Evolutionary conservation across 2,888 invertebrate genomes (phyloP).

Genomic region (Philonicus albiceps): DNA sequence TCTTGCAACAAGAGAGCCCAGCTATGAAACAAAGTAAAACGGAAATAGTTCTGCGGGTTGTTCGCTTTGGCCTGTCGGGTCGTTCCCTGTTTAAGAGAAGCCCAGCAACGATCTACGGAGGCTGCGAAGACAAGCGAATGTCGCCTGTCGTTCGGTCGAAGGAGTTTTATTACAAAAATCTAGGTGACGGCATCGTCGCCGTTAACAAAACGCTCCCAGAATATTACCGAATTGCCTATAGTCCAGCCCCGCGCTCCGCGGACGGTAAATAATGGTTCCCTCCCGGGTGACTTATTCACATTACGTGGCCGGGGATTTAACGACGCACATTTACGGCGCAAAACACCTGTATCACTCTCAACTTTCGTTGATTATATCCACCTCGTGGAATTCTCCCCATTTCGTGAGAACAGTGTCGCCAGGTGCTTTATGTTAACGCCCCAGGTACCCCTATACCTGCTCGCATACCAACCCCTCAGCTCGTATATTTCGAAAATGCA

Average conservation of each 20-base stretch:
- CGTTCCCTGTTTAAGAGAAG: not conserved
- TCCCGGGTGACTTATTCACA: slow-evolving; percentile 41
- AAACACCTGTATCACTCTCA: slow-evolving; percentile 45
- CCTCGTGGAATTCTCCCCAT: not conserved
- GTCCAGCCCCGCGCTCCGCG: not conserved
- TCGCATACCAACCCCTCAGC: not conserved
- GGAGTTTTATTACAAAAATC: not conserved
- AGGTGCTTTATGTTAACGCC: slow-evolving; percentile 1
- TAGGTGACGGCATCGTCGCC: not conserved
- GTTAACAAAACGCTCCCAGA: not conserved
- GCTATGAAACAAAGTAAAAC: slow-evolving; percentile 10
- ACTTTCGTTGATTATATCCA: slow-evolving; percentile 34
- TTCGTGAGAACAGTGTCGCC: not conserved
- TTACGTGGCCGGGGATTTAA: slow-evolving; percentile 41
- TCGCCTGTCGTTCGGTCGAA: not conserved
- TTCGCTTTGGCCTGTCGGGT: not conserved
- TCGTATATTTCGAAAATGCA: not conserved
- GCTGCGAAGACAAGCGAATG: not conserved
- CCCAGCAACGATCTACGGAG: not conserved
- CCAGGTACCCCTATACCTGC: not conserved
- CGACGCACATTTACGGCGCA: slow-evolving; percentile 42
- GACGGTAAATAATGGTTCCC: slow-evolving; percentile 24
- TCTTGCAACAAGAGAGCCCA: not conserved
- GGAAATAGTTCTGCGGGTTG: slow-evolving; percentile 22
- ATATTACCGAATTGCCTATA: not conserved